Base-by-base conservation (phyloP, 2,888 invertebrate genomes). In the Drosophila stalkeri region DNA sequence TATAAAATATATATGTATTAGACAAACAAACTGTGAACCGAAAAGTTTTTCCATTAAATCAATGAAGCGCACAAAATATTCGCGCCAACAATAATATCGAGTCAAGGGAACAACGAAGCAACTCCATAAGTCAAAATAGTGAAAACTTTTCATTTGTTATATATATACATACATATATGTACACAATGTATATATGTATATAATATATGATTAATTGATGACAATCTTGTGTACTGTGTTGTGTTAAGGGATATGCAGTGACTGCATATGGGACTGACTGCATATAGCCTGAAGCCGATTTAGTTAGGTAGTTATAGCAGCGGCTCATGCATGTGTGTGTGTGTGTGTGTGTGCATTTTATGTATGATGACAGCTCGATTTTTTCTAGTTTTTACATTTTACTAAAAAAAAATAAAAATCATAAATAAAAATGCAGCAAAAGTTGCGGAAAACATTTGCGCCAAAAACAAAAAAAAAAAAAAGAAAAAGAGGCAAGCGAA, bases 1-100 rank as follows among this genome's bases (percentile, higher is more conserved):
- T 49, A 46, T 14, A 46, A 14, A 20, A 9, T 52, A 23, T 54
- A 16, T 54, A 37, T 54, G 5, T 39, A 11, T 31, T 64, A 62
- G 72, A 72, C 64, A 77, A 77, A 69, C 70, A 70, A 71, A 72
- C 68, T 65, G 67, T 43, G 54, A 65, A 72, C 54, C 74, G 59
- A 87, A 82, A 89, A 90, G 76, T 89, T 89, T 89, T 89, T 76
- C 90, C 89, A 89, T 90, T 90, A 88, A 88, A 88, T 89, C 89
- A 89, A 90, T 90, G 89, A 83, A 90, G 81, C 88, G 82, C 62
- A 77, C 76, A 84, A 87, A 87, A 86, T 77, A 82, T 79, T 83
- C 86, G 78, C 86, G 75, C 83, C 84, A 75, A 59, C 71, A 74
- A 83, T 71, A 77, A 68, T 69, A 78, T 76, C 67, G 78, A 80